Percentiles rank a stretch among this genome's conserved stretches.
Conservation (phyloP, 1,140 invertebrate genomes). For the Pissodes strobi region DNA sequence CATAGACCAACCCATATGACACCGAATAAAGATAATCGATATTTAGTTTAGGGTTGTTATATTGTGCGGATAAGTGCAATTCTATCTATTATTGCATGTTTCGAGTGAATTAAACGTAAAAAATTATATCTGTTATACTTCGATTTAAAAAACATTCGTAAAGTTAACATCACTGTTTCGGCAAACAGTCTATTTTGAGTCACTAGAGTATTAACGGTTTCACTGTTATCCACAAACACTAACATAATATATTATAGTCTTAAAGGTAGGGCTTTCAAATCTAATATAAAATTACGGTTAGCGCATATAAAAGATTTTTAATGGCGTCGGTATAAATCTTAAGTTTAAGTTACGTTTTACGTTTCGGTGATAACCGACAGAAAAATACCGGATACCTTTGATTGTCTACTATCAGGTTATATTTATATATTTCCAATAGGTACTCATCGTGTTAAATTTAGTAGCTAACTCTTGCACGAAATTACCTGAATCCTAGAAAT, state of each 20-base stretch:
- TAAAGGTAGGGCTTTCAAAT: slow-evolving; percentile 12
- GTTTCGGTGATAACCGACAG: slow-evolving; percentile 9
- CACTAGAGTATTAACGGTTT: neutral
- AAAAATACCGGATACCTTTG: neutral
- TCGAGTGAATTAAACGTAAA: slow-evolving; percentile 33
- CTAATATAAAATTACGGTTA: slow-evolving; percentile 8
- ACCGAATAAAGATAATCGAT: slow-evolving; percentile 13
- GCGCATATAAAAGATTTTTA: slow-evolving; percentile 19
- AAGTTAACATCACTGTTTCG: slow-evolving; percentile 19
- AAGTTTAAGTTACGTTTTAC: slow-evolving; percentile 3
- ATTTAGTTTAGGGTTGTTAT: slow-evolving; percentile 1
- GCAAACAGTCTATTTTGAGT: slow-evolving; percentile 10
- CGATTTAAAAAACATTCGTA: slow-evolving; percentile 19
- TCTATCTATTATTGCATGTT: slow-evolving; percentile 48
- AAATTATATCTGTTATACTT: slow-evolving; percentile 18
- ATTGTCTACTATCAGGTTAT: too few species aligned
- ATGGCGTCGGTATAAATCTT: slow-evolving; percentile 7
- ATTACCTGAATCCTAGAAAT: too few species aligned
- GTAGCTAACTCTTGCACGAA: too few species aligned
- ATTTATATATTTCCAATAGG: too few species aligned
- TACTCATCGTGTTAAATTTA: too few species aligned
- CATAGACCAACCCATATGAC: neutral
- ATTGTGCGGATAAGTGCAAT: slow-evolving; percentile 48
- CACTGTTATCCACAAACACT: too few species aligned
- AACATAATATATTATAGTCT: neutral